These are phyloP conservation scores for Lasaia peninsularis DNA, from an alignment of 1,140 invertebrate species.

Conservation along the genomic window DNA sequence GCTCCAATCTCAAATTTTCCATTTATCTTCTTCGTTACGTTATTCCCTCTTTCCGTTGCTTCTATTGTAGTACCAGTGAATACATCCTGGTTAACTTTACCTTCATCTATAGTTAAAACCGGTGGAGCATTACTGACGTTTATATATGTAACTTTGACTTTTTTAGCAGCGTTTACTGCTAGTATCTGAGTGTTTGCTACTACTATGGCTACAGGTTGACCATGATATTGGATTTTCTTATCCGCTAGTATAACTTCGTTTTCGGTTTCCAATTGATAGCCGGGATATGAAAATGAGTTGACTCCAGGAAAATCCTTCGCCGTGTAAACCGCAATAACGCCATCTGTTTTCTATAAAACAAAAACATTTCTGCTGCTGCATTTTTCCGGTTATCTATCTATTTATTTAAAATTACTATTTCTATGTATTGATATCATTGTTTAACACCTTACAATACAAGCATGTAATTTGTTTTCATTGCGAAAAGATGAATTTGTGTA, in stretches of 20 bases:
- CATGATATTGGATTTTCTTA: slow-evolving; percentile 79
- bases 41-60: slow-evolving; percentile 59
- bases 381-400: too few relatives aligned
- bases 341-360: slow-evolving; percentile 78
- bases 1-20: slow-evolving; percentile 54
- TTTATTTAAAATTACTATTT: too few relatives aligned
- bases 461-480: too few relatives aligned
- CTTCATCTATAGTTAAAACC: slow-evolving; percentile 57
- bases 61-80: slow-evolving; percentile 36
- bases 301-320: slow-evolving; percentile 85
- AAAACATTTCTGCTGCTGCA: not conserved
- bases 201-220: slow-evolving; percentile 86
- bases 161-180: slow-evolving; percentile 80
- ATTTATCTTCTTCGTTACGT: slow-evolving; percentile 51
- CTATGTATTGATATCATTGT: too few relatives aligned
- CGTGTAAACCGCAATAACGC: slow-evolving; percentile 82
- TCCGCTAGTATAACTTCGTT: slow-evolving; percentile 78
- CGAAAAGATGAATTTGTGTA: too few relatives aligned
- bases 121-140: slow-evolving; percentile 47
- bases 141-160: slow-evolving; percentile 83
- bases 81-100: slow-evolving; percentile 47
- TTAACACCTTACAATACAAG: too few relatives aligned
- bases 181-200: slow-evolving; percentile 80
- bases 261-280: slow-evolving; percentile 46
- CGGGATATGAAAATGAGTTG: slow-evolving; percentile 71